Conservation (phyloP, 2,888 invertebrate species). For the Chromoteleia sp. region DNA sequence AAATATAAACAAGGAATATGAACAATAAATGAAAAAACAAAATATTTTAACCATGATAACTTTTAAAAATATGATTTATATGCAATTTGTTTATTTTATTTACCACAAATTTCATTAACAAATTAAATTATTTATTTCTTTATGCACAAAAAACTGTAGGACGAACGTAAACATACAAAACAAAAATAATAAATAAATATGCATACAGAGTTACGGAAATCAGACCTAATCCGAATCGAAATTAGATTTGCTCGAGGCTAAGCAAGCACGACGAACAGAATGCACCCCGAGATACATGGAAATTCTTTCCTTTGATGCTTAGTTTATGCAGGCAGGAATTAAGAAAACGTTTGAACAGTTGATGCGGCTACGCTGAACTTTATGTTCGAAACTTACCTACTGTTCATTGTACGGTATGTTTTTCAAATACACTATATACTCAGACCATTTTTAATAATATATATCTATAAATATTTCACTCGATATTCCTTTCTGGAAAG, state of each 20-base stretch:
- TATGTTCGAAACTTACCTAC: slow-evolving; percentile 8
- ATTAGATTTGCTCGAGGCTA: slow-evolving; percentile 81
- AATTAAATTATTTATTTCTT: no score
- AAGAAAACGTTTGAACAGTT: slow-evolving; percentile 15
- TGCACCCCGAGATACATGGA: slow-evolving; percentile 81
- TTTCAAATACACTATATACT: neutral
- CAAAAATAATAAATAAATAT: slow-evolving; percentile 18
- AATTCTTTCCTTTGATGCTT: slow-evolving; percentile 78
- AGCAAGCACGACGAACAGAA: slow-evolving; percentile 82
- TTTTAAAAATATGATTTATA: no score
- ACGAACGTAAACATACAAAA: neutral
- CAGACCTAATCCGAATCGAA: slow-evolving; percentile 72
- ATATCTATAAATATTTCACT: no score
- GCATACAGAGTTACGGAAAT: slow-evolving; percentile 46
- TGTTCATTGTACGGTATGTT: neutral
- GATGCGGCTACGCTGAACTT: neutral
- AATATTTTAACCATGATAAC: no score
- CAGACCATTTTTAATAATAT: no score
- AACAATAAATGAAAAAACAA: no score
- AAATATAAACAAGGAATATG: no score
- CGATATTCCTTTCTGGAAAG: no score
- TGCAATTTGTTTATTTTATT: no score
- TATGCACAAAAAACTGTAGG: no score
- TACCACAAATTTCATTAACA: no score
- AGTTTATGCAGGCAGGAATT: slow-evolving; percentile 29